Percentiles rank a stretch among this genome's conserved stretches.
phyloP scores from a whole-genome alignment of 2,797 vertebrate species.

The Lithobates sylvaticus region DNA sequence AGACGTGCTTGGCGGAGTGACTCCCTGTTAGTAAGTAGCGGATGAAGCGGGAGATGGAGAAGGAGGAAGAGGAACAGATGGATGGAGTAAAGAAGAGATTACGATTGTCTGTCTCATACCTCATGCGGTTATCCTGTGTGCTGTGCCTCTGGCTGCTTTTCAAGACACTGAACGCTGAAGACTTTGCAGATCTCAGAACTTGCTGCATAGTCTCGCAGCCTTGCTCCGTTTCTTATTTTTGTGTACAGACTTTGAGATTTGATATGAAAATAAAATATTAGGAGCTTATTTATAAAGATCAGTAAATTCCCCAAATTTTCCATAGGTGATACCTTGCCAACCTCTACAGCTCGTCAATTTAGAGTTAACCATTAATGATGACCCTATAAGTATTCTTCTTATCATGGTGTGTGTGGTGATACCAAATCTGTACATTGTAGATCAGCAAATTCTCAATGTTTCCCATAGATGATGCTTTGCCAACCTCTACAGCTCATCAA shows the following conservation, averaged over 20 bases:
- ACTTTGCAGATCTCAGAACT: background rate
- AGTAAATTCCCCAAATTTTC: no score
- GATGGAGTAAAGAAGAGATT: constrained; percentile 34
- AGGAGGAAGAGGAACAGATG: constrained; percentile 44
- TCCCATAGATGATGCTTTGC: no score
- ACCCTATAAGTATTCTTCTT: no score
- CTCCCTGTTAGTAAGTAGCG: background rate
- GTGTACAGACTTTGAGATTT: background rate
- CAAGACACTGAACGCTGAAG: background rate
- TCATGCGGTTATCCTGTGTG: constrained; percentile 1
- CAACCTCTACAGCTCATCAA: no score
- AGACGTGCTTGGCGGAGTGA: constrained; percentile 19
- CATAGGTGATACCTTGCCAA: no score
- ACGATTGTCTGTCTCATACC: constrained; percentile 12
- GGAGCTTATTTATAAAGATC: background rate
- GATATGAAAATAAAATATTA: background rate
- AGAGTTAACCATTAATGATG: no score
- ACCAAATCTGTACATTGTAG: no score
- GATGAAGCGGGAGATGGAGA: constrained; percentile 12
- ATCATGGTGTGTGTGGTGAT: no score
- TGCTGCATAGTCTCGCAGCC: background rate
- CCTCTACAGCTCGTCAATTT: no score
- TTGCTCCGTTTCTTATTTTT: background rate
- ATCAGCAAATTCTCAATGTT: no score
- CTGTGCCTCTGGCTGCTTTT: background rate